Evolutionary conservation across 2,888 invertebrate species (phyloP).

Genomic region (Physocephala rufipes): DNA sequence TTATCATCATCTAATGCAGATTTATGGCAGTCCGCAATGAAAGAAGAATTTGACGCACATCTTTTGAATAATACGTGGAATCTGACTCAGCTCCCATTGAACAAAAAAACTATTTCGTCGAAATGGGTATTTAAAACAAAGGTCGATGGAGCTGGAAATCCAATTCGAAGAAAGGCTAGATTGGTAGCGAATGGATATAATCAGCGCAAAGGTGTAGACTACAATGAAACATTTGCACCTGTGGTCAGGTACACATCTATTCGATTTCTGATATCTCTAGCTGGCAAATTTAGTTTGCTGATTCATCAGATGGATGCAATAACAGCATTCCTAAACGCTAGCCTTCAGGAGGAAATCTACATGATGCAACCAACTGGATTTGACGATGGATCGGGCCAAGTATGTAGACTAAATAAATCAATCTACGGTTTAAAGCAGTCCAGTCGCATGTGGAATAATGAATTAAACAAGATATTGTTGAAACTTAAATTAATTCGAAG

Average conservation of each 20-base stretch:
- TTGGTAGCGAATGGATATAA: constrained; percentile 18
- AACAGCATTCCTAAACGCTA: constrained; percentile 18
- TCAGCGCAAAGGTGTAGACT: constrained; percentile 24
- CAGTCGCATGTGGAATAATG: too few species aligned
- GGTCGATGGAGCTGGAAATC: too few species aligned
- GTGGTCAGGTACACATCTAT: constrained; percentile 25
- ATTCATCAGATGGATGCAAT: constrained; percentile 27
- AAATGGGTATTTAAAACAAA: not conserved
- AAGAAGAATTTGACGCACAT: constrained; percentile 2
- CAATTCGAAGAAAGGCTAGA: not conserved
- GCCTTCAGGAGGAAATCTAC: not conserved
- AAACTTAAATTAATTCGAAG: too few species aligned
- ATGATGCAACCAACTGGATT: not conserved
- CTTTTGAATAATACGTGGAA: not conserved
- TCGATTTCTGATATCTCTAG: constrained; percentile 16
- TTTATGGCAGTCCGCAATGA: not conserved
- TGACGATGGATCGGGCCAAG: not conserved
- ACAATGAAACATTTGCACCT: constrained; percentile 10
- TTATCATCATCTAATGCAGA: not conserved
- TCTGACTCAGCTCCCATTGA: not conserved
- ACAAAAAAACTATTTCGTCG: not conserved
- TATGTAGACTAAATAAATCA: constrained; percentile 31
- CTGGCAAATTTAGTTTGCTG: constrained; percentile 10
- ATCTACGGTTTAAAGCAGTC: constrained; percentile 30
- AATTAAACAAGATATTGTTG: too few species aligned